Percentiles rank a stretch among this genome's conserved stretches.
These are phyloP conservation scores for Ceratosolen fusciceps DNA, from an alignment of 1,140 invertebrate genomes.

Conservation along the genomic window DNA sequence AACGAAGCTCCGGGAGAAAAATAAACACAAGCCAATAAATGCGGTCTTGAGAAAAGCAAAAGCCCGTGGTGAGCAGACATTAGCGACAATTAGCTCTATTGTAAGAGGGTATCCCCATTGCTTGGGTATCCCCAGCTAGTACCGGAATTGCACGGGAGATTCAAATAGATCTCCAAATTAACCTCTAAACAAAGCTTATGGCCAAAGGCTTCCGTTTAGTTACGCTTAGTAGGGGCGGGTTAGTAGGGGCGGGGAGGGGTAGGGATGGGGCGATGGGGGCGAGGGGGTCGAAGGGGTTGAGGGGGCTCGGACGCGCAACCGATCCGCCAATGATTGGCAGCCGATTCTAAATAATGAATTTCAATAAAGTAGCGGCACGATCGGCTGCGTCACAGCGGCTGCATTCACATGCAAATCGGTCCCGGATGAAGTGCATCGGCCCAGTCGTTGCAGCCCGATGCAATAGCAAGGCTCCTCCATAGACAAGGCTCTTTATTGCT, in stretches of 20 bases:
- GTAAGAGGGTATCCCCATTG: background rate
- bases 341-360: constrained; percentile 39
- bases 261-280: no score
- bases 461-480: background rate
- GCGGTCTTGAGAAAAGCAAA: background rate
- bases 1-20: background rate
- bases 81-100: constrained; percentile 2
- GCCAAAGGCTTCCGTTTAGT: constrained; percentile 18
- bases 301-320: no score
- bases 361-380: constrained; percentile 27
- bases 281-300: no score
- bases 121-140: no score
- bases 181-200: constrained; percentile 21
- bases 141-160: background rate
- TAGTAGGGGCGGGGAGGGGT: no score
- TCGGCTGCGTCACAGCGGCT: constrained; percentile 19
- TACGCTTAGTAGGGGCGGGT: no score
- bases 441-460: background rate
- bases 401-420: constrained; percentile 46
- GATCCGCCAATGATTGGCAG: constrained; percentile 42
- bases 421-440: constrained; percentile 10
- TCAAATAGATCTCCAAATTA: background rate
- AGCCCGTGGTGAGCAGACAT: background rate
- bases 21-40: background rate
- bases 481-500: constrained; percentile 8